phyloP scores from a whole-genome alignment of 2,113 vertebrate genomes.

The Miniopterus natalensis region DNA sequence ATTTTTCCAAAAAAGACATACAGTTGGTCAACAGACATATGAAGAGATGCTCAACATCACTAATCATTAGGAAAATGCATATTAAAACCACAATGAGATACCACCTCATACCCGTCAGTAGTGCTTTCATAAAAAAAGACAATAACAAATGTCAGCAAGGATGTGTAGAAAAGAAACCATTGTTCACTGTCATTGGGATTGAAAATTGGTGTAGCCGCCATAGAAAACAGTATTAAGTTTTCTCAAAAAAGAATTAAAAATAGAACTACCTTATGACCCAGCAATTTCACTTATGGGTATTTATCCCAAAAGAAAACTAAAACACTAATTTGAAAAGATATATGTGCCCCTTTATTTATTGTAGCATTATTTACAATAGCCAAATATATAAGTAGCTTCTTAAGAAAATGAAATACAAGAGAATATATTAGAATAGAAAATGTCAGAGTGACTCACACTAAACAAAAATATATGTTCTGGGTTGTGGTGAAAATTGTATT shows the following conservation, averaged over 20 bases:
- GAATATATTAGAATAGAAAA: background rate
- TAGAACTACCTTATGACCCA: background rate
- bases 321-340: background rate
- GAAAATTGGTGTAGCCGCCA: background rate
- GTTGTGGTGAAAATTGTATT: background rate
- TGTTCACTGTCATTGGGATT: background rate
- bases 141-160: background rate
- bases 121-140: background rate
- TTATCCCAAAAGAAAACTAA: background rate
- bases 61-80: background rate
- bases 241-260: background rate
- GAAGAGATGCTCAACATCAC: background rate
- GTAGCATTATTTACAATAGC: background rate
- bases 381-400: background rate
- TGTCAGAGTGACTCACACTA: background rate
- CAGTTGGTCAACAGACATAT: background rate
- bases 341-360: background rate
- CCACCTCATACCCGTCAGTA: background rate
- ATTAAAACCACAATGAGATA: background rate
- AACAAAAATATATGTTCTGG: background rate
- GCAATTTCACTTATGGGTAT: background rate
- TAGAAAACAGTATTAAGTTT: background rate
- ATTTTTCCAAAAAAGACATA: background rate
- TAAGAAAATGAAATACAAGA: background rate
- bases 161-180: background rate